Evolutionary conservation across 2,888 invertebrate genomes (phyloP).

Genomic region (Apodemia mormo): DNA sequence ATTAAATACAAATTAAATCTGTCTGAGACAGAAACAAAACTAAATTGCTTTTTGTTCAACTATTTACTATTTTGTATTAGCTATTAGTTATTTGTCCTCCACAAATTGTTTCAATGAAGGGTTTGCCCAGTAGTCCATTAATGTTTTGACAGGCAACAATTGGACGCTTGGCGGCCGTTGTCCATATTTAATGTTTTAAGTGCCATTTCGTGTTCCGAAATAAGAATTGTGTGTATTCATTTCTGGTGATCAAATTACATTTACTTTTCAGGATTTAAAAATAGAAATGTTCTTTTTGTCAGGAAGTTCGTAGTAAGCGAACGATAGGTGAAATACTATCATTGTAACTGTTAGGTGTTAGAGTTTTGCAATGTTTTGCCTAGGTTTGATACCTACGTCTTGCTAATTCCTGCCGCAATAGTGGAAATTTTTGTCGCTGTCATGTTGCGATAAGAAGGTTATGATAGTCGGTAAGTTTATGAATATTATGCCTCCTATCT

Average conservation of each 20-base stretch:
- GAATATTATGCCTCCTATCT: too few species aligned
- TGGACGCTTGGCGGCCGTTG: conserved; percentile 44
- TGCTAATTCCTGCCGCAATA: too few species aligned
- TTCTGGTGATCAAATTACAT: background rate
- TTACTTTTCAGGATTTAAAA: background rate
- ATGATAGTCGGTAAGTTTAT: too few species aligned
- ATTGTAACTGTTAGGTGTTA: too few species aligned
- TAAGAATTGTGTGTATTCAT: conserved; percentile 25
- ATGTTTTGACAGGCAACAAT: conserved; percentile 40
- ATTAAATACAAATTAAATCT: background rate
- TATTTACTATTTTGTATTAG: conserved; percentile 10
- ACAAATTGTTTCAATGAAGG: conserved; percentile 21
- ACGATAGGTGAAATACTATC: too few species aligned
- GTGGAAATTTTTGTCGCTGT: too few species aligned
- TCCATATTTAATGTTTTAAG: conserved; percentile 72
- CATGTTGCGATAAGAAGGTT: too few species aligned
- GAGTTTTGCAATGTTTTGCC: too few species aligned
- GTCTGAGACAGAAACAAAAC: background rate
- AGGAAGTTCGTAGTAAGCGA: too few species aligned
- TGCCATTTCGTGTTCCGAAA: conserved; percentile 64
- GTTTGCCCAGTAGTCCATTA: conserved; percentile 32
- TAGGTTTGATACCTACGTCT: too few species aligned
- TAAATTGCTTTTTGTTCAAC: conserved; percentile 4
- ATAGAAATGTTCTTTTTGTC: background rate
- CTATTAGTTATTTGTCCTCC: conserved; percentile 17